Base-by-base conservation (phyloP, 2,888 invertebrate genomes). In the Dysmachus trigonus region DNA sequence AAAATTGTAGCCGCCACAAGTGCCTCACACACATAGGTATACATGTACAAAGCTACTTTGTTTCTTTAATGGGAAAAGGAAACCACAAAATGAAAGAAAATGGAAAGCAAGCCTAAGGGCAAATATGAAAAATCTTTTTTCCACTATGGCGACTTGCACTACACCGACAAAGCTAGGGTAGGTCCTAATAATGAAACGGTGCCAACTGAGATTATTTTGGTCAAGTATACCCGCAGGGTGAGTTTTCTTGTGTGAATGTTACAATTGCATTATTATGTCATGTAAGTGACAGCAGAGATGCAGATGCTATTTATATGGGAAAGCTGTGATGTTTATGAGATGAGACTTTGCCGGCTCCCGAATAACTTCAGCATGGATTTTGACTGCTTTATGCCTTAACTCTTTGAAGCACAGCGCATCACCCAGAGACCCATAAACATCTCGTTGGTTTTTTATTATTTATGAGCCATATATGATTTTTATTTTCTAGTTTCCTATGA, bases 71-170 rank as follows among this genome's bases (percentile, higher is more conserved):
- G 53, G 81, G 81, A 81, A 81, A 53, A 53, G 53, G 53, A 81
- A 81, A 22, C 62, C 81, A 81, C 27, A 33, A 33, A 81, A 33
- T 81, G 81, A 62, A 81, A 81, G 81, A 81, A 81, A 81, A 81
- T 81, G 81, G 33, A 53, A 33, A 81, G 10, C 33, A 31, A 62
- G 47, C 81, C 62, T 35, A 31, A 38, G 53, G 81, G 81, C 53
- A 33, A 33, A 81, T 33, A 81, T 81, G 81, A 79, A 27, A 79
- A 79, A 79, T 79, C 18, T 81, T 13, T 62, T 10, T 62, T 81
- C 33, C 81, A 81, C 53, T 53, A 33, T 33, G 0, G 62, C 47
- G 22, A 53, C 81, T 53, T 53, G 51, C 81, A 77, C 27, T 53
- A 18, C n/a, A 33, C 31, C 2, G 31, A n/a, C n/a, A 31, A 31